A percentile compares a stretch with the other conserved stretches of the same genome.
Conservation (phyloP, 2,888 invertebrate genomes). For the Trilocha varians region DNA sequence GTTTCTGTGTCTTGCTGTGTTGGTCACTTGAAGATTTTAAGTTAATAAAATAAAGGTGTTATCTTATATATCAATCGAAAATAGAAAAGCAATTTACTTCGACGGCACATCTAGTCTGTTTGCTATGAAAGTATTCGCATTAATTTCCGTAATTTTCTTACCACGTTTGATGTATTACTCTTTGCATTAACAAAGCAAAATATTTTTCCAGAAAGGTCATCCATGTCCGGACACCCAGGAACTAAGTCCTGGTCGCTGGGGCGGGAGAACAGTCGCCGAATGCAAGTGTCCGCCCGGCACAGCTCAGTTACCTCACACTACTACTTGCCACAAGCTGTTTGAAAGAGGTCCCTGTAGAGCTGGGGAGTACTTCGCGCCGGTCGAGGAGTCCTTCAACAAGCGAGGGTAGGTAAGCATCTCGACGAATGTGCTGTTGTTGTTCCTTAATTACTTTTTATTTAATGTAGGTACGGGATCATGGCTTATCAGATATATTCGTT, state of each 20-base stretch:
- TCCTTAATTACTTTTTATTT: not conserved
- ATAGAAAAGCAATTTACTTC: too few relatives aligned
- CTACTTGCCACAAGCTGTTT: conserved; percentile 82
- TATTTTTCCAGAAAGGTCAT: conserved; percentile 76
- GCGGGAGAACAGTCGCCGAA: conserved; percentile 77
- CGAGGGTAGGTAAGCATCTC: conserved; percentile 66
- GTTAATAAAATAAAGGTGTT: too few relatives aligned
- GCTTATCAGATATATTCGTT: too few relatives aligned
- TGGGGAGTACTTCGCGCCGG: conserved; percentile 85
- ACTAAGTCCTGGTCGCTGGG: conserved; percentile 76
- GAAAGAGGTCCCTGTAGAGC: conserved; percentile 80
- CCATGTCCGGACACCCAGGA: conserved; percentile 91
- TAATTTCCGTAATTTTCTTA: too few relatives aligned
- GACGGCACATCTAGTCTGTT: too few relatives aligned
- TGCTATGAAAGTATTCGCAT: too few relatives aligned
- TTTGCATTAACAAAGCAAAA: too few relatives aligned
- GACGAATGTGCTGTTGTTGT: not conserved
- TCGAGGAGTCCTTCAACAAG: conserved; percentile 67
- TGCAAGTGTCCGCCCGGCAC: conserved; percentile 89
- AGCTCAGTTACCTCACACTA: conserved; percentile 79
- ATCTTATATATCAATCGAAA: too few relatives aligned
- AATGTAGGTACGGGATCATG: too few relatives aligned
- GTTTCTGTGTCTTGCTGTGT: too few relatives aligned
- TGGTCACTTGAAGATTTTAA: too few relatives aligned
- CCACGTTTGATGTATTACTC: too few relatives aligned